Percentiles rank a stretch among this genome's conserved stretches.
These are phyloP conservation scores for Tethya wilhelma DNA, from an alignment of 37 sponge, comb jelly and placozoan genomes.

Conservation along the genomic window DNA sequence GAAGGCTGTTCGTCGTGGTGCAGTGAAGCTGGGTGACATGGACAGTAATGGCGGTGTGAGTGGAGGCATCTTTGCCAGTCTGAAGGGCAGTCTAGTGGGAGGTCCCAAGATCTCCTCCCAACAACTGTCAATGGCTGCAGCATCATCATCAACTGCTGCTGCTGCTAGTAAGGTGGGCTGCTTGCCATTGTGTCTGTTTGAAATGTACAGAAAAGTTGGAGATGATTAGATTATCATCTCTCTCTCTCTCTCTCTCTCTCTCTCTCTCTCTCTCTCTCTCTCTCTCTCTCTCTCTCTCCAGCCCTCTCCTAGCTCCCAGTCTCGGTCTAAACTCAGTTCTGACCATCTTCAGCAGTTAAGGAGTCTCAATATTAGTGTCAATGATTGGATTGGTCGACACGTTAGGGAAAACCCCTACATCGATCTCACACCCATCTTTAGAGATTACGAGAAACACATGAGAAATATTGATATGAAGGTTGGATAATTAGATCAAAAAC, in stretches of 20 bases:
- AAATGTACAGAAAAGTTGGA: not conserved
- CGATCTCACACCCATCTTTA: conserved; percentile 79
- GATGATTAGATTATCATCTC: not conserved
- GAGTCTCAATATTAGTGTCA: conserved; percentile 59
- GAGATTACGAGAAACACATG: conserved; percentile 71
- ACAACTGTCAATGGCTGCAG: not conserved
- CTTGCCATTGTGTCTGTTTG: not conserved
- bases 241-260: not conserved
- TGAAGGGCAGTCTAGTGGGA: not conserved
- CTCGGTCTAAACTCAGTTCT: not conserved
- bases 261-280: not conserved
- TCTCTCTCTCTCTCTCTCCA: not conserved
- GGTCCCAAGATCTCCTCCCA: too few relatives aligned
- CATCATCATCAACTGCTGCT: not conserved
- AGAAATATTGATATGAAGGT: conserved; percentile 33
- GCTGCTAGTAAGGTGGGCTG: too few relatives aligned
- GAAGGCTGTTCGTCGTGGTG: conserved; percentile 6
- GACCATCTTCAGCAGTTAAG: conserved; percentile 32
- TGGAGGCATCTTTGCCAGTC: conserved; percentile 26
- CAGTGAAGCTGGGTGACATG: too few relatives aligned
- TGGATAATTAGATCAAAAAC: too few relatives aligned
- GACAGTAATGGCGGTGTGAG: not conserved
- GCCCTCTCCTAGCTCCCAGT: not conserved
- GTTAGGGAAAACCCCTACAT: conserved; percentile 71
- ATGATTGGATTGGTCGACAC: conserved; percentile 63